Evolutionary conservation across 2,797 vertebrate genomes (phyloP).

Genomic region (Syngnathus acus): DNA sequence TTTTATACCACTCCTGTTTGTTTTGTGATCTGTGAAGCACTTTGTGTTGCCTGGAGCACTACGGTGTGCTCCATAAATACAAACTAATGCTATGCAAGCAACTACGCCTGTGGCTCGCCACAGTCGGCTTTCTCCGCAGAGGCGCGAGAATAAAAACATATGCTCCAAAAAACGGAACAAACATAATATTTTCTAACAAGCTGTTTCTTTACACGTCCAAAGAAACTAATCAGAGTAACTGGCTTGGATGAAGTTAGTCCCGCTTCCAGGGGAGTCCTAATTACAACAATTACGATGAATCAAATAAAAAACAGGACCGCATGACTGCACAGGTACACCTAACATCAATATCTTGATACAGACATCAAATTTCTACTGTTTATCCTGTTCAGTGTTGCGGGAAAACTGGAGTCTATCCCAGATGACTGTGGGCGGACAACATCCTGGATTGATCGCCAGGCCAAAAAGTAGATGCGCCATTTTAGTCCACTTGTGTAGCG

Average conservation of each 20-base stretch:
- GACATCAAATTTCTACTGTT: background rate
- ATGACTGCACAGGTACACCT: background rate
- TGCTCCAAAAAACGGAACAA: background rate
- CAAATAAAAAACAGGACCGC: background rate
- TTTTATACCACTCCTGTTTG: constrained; percentile 8
- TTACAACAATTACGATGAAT: background rate
- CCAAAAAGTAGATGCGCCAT: background rate
- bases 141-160: background rate
- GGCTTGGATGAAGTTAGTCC: background rate
- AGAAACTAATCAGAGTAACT: background rate
- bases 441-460: background rate
- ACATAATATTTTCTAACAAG: background rate
- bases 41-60: constrained; percentile 5
- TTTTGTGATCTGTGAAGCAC: constrained; percentile 12
- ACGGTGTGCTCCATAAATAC: constrained; percentile 6
- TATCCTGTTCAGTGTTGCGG: background rate
- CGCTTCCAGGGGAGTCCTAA: background rate
- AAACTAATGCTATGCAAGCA: constrained; percentile 8
- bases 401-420: background rate
- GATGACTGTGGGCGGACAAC: background rate
- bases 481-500: background rate
- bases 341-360: background rate
- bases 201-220: background rate
- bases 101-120: background rate
- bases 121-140: background rate